Percentiles rank a stretch among this genome's conserved stretches.
phyloP scores from a whole-genome alignment of 2,797 vertebrate species.

The Ctenochaetus hawaiiensis region DNA sequence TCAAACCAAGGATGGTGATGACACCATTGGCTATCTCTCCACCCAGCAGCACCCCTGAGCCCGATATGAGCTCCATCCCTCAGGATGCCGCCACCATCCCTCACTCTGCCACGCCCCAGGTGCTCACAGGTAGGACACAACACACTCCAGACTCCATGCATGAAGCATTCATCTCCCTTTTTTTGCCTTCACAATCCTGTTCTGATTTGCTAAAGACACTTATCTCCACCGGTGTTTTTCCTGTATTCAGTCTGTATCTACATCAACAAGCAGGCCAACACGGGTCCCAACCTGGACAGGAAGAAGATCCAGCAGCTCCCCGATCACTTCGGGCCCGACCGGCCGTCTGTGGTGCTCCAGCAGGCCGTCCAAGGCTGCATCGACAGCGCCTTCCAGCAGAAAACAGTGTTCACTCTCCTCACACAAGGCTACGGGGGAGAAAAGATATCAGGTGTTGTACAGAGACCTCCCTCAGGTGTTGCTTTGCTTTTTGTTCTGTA shows the following conservation, averaged over 20 bases:
- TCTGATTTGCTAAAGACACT: background rate
- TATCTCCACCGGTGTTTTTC: slow-evolving; percentile 1
- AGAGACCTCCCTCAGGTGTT: slow-evolving; percentile 68
- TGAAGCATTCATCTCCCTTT: background rate
- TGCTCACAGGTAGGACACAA: slow-evolving; percentile 89
- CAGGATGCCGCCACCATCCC: slow-evolving; percentile 93
- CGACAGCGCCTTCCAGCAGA: slow-evolving; percentile 95
- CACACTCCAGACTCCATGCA: background rate
- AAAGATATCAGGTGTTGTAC: slow-evolving; percentile 92
- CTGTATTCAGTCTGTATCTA: slow-evolving; percentile 92
- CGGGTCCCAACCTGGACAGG: slow-evolving; percentile 94
- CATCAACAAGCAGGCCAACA: slow-evolving; percentile 94
- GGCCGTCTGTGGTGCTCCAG: slow-evolving; percentile 92
- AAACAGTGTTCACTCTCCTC: slow-evolving; percentile 95
- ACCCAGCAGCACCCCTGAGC: slow-evolving; percentile 91
- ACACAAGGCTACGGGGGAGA: slow-evolving; percentile 96
- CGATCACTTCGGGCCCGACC: slow-evolving; percentile 93
- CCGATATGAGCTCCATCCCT: slow-evolving; percentile 92
- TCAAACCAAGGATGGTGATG: slow-evolving; percentile 93
- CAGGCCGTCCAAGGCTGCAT: slow-evolving; percentile 97
- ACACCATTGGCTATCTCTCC: slow-evolving; percentile 92
- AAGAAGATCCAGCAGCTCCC: slow-evolving; percentile 96
- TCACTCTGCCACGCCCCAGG: slow-evolving; percentile 89
- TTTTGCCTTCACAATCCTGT: no score
- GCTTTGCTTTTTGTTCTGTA: slow-evolving; percentile 55